Percentiles rank a stretch among this genome's conserved stretches.
Evolutionary conservation across 1,140 invertebrate genomes (phyloP).

Genomic region (Pachypeltis micranthus): DNA sequence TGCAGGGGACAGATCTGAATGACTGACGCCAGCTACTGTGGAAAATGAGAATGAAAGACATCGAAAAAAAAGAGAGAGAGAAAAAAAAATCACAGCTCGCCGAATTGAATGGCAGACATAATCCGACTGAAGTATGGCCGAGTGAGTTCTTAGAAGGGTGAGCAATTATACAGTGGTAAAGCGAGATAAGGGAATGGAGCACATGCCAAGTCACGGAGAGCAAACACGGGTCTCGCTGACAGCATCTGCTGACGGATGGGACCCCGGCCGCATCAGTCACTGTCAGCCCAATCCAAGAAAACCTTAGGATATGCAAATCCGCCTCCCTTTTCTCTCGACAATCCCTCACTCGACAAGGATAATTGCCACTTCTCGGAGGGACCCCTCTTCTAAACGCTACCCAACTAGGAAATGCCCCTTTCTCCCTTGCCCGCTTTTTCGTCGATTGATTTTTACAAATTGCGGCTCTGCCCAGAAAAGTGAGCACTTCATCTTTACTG

Average conservation of each 20-base stretch:
- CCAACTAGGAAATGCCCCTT: too few species aligned
- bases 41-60: too few species aligned
- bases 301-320: slow-evolving; percentile 15
- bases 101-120: too few species aligned
- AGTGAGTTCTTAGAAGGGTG: slow-evolving; percentile 4
- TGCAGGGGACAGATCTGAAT: too few species aligned
- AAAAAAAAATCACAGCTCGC: too few species aligned
- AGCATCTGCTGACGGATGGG: slow-evolving; percentile 12
- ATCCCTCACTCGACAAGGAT: background rate
- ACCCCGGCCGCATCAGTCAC: slow-evolving; percentile 8
- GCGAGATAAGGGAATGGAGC: slow-evolving; percentile 10
- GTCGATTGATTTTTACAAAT: too few species aligned
- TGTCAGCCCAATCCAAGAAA: slow-evolving; percentile 15
- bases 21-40: too few species aligned
- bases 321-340: background rate
- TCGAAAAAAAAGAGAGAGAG: too few species aligned
- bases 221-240: slow-evolving; percentile 7
- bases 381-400: too few species aligned
- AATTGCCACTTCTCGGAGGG: background rate
- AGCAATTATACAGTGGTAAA: slow-evolving; percentile 15
- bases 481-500: too few species aligned
- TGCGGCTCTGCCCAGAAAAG: too few species aligned
- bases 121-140: slow-evolving; percentile 10
- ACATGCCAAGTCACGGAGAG: slow-evolving; percentile 13
- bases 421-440: too few species aligned